phyloP scores from a whole-genome alignment of 2,113 vertebrate species.

The Hypomesus transpacificus region DNA sequence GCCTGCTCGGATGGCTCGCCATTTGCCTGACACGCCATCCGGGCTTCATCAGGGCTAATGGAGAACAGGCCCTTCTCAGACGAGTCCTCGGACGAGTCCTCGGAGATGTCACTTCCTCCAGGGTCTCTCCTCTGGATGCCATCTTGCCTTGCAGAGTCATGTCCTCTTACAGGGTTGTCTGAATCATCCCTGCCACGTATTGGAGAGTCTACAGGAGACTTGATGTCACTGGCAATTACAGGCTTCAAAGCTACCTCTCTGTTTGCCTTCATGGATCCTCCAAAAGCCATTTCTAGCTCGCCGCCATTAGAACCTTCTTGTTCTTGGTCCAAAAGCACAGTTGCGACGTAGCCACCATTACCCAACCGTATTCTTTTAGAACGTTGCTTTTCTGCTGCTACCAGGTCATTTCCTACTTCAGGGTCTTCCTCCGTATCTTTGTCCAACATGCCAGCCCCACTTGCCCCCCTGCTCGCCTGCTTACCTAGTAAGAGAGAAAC shows the following conservation, averaged over 20 bases:
- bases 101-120: not conserved
- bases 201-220: not conserved
- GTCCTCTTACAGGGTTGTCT: not conserved
- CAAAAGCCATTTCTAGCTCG: not conserved
- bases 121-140: not conserved
- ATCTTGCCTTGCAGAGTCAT: not conserved
- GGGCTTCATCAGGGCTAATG: not conserved
- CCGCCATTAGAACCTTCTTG: not conserved
- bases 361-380: conserved; percentile 30
- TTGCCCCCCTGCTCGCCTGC: not conserved
- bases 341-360: not conserved
- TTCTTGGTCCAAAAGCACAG: not conserved
- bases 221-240: not conserved
- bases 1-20: conserved; percentile 1
- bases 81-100: not conserved
- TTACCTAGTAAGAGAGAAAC: conserved; percentile 22
- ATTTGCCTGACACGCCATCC: not conserved
- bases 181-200: not conserved
- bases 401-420: not conserved
- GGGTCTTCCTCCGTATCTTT: conserved; percentile 8
- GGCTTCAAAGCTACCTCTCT: not conserved
- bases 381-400: not conserved
- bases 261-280: not conserved
- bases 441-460: conserved; percentile 13
- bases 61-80: not conserved